Conservation (phyloP, 35 echinoderm and acorn worm species). For the Eucidaris tribuloides region DNA sequence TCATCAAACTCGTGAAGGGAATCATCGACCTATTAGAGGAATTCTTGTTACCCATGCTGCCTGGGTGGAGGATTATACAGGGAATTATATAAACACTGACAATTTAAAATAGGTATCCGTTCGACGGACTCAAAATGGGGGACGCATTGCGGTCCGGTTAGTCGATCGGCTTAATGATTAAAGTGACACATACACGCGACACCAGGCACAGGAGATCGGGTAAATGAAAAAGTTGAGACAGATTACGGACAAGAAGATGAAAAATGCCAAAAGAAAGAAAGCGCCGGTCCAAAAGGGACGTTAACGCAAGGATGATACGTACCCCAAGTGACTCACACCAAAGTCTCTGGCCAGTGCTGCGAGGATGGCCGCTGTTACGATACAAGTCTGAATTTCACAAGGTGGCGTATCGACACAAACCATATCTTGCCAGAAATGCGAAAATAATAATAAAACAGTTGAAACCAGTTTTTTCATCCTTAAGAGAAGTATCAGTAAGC, state of each 20-base stretch:
- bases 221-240: background rate
- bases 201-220: background rate
- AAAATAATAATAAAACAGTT: background rate
- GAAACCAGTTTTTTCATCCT: background rate
- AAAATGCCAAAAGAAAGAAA: conserved; percentile 20
- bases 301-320: background rate
- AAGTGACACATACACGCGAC: background rate
- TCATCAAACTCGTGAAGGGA: conserved; percentile 16
- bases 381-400: background rate
- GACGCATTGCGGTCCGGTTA: background rate
- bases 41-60: background rate
- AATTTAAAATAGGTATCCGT: background rate
- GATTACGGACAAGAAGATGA: background rate
- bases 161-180: background rate
- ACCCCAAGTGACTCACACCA: background rate
- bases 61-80: background rate
- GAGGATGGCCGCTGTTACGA: background rate
- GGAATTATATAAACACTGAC: too few relatives aligned
- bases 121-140: background rate
- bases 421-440: conserved; percentile 37
- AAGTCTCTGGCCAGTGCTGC: background rate
- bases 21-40: background rate
- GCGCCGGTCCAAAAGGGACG: background rate
- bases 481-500: conserved; percentile 49
- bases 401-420: conserved; percentile 21